phyloP scores from a whole-genome alignment of 1,140 invertebrate species.

The Trichonephila inaurata region DNA sequence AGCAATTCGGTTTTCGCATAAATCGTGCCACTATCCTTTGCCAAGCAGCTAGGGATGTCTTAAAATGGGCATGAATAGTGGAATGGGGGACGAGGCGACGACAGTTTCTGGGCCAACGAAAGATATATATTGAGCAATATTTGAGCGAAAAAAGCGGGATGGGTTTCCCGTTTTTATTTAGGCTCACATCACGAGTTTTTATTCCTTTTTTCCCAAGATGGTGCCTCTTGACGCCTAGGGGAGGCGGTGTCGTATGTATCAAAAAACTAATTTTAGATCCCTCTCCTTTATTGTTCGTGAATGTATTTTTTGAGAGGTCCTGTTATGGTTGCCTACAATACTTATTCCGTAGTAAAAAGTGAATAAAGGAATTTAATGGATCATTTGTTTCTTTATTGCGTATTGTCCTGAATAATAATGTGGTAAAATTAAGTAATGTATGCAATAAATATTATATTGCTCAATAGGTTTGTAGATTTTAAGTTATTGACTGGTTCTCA shows the following conservation, averaged over 20 bases:
- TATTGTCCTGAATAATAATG: too few relatives aligned
- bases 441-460: too few relatives aligned
- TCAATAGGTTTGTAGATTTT: too few relatives aligned
- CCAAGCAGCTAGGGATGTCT: background rate
- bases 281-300: background rate
- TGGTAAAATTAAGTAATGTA: too few relatives aligned
- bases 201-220: background rate
- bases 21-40: background rate
- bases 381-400: too few relatives aligned
- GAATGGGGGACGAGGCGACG: background rate
- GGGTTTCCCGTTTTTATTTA: constrained; percentile 13
- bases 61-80: background rate
- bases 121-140: constrained; percentile 18
- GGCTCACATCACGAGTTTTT: background rate
- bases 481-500: too few relatives aligned
- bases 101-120: background rate
- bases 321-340: too few relatives aligned
- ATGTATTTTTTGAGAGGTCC: too few relatives aligned
- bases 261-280: background rate
- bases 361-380: too few relatives aligned
- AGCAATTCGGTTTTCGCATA: background rate
- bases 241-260: background rate
- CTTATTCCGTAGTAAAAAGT: too few relatives aligned
- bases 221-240: background rate
- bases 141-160: background rate